phyloP scores from a whole-genome alignment of 2,888 invertebrate genomes.

The Philereme vetulata region DNA sequence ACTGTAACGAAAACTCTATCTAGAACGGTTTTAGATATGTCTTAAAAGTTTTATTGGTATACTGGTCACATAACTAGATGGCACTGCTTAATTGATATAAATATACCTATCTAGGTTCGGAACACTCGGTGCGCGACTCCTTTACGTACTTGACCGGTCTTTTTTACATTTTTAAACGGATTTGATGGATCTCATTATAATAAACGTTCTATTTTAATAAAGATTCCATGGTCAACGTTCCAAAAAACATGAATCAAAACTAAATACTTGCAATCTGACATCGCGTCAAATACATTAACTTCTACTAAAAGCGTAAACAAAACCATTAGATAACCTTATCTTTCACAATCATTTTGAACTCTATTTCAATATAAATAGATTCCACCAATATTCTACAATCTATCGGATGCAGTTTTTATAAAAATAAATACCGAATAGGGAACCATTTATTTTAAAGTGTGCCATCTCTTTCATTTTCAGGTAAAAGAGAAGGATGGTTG shows the following conservation, averaged over 20 bases:
- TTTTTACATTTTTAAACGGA: too few relatives aligned
- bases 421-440: constrained; percentile 49
- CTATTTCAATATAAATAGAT: constrained; percentile 2
- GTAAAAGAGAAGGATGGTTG: constrained; percentile 49
- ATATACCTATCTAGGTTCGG: too few relatives aligned
- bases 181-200: too few relatives aligned
- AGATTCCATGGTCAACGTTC: not conserved
- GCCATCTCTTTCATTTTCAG: constrained; percentile 44
- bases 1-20: too few relatives aligned
- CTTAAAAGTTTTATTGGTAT: too few relatives aligned
- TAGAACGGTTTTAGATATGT: too few relatives aligned
- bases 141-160: too few relatives aligned
- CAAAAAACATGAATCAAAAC: constrained; percentile 22
- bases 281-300: constrained; percentile 35
- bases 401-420: constrained; percentile 15
- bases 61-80: too few relatives aligned
- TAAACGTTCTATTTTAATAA: too few relatives aligned
- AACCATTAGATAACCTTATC: constrained; percentile 28
- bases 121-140: too few relatives aligned
- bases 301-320: constrained; percentile 38
- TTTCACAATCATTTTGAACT: constrained; percentile 19
- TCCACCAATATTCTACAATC: not conserved
- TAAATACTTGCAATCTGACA: constrained; percentile 27
- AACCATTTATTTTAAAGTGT: constrained; percentile 51
- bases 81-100: too few relatives aligned